Evolutionary conservation across 2,797 vertebrate species (phyloP).

Genomic region (Hipposideros larvatus): DNA sequence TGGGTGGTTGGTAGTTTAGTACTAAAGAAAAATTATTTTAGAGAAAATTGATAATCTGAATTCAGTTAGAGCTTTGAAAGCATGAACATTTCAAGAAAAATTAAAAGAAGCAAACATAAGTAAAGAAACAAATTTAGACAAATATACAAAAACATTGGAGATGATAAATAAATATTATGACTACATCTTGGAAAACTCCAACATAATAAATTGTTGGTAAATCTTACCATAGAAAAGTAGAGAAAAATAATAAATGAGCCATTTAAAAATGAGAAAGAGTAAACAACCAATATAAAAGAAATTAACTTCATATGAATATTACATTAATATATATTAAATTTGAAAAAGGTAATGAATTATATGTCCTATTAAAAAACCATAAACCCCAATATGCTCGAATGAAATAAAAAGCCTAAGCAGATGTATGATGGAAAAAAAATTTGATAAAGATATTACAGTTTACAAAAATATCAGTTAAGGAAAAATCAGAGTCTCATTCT

Average conservation of each 20-base stretch:
- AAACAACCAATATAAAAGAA: neutral
- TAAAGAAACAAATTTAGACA: neutral
- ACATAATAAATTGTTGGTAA: neutral
- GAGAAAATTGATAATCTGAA: constrained; percentile 10
- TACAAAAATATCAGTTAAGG: neutral
- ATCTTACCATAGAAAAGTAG: neutral
- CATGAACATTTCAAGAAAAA: neutral
- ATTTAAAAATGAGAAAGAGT: constrained; percentile 38
- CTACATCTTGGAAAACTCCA: neutral
- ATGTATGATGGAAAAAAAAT: neutral
- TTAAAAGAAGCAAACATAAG: neutral
- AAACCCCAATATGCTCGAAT: constrained; percentile 6
- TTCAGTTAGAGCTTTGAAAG: constrained; percentile 39
- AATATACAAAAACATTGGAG: neutral
- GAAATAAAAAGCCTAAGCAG: neutral
- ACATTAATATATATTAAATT: constrained; percentile 19
- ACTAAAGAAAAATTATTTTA: neutral
- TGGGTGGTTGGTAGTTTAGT: neutral
- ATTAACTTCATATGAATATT: neutral
- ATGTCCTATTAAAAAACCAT: neutral
- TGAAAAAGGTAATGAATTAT: constrained; percentile 12
- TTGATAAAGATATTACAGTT: neutral
- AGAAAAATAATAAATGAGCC: constrained; percentile 1
- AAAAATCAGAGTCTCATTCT: neutral
- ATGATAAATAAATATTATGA: constrained; percentile 9